A percentile compares a stretch with the other conserved stretches of the same genome.
Conservation (phyloP, 2,888 invertebrate genomes). For the Malacosoma neustria region DNA sequence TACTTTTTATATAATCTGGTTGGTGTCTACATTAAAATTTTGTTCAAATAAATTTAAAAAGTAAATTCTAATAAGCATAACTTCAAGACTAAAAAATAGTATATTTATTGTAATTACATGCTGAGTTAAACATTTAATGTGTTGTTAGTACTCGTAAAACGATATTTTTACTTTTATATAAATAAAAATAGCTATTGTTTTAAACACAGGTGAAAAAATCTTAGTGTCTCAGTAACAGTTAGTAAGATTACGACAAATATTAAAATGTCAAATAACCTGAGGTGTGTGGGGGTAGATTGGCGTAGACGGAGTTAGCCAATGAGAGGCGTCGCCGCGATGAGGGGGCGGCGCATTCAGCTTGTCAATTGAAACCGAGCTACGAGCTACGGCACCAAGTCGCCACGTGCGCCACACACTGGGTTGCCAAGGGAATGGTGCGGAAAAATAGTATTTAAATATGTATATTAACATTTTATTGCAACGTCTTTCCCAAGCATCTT, state of each 20-base stretch:
- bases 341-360: slow-evolving; percentile 54
- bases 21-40: no score
- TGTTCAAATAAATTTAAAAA: no score
- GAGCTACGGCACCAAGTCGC: slow-evolving; percentile 44
- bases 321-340: slow-evolving; percentile 26
- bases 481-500: no score
- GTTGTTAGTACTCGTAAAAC: no score
- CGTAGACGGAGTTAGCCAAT: slow-evolving; percentile 62
- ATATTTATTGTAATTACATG: no score
- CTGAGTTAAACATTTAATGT: no score
- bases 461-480: no score
- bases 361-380: slow-evolving; percentile 52
- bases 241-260: slow-evolving; percentile 41
- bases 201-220: background rate
- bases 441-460: no score
- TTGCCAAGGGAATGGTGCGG: background rate
- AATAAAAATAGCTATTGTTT: no score
- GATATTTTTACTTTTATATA: no score
- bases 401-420: slow-evolving; percentile 10
- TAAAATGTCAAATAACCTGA: slow-evolving; percentile 65
- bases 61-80: no score
- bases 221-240: background rate
- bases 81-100: no score
- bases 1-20: slow-evolving; percentile 28
- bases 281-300: slow-evolving; percentile 59